Percentiles rank a stretch among this genome's conserved stretches.
These are phyloP conservation scores for Calephelis virginiensis DNA, from an alignment of 1,140 invertebrate genomes.

Conservation along the genomic window DNA sequence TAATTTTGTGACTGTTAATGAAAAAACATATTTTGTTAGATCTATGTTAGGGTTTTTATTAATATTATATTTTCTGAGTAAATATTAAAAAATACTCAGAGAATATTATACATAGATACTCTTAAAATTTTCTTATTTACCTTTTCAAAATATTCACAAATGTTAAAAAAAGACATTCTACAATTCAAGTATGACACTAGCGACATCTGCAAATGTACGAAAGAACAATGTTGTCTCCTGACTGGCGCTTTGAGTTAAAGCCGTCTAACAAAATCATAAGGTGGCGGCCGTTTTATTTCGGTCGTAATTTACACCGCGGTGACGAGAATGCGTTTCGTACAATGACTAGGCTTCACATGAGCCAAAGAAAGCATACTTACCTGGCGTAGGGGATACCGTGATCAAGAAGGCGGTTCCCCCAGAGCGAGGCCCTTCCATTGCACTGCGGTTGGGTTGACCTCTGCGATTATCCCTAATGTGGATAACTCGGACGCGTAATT, in stretches of 20 bases:
- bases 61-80: too few relatives aligned
- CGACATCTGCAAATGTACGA: constrained; percentile 9
- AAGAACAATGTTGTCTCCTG: neutral
- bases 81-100: too few relatives aligned
- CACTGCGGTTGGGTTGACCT: too few relatives aligned
- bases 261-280: constrained; percentile 1
- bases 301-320: constrained; percentile 18
- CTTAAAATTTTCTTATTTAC: too few relatives aligned
- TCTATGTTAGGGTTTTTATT: too few relatives aligned
- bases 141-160: too few relatives aligned
- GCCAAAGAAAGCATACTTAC: constrained; percentile 35
- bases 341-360: neutral
- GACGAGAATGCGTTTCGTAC: neutral
- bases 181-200: neutral
- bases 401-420: constrained; percentile 41
- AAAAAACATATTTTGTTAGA: too few relatives aligned
- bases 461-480: too few relatives aligned
- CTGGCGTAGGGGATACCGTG: constrained; percentile 44
- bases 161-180: too few relatives aligned
- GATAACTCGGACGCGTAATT: too few relatives aligned
- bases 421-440: constrained; percentile 37
- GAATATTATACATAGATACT: too few relatives aligned
- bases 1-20: too few relatives aligned
- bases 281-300: constrained; percentile 11
- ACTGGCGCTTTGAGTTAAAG: neutral